Evolutionary conservation across 2,797 vertebrate genomes (phyloP), one percentile per base, ranked within the genome.

Genomic region (Loris lydekkerianus): DNA sequence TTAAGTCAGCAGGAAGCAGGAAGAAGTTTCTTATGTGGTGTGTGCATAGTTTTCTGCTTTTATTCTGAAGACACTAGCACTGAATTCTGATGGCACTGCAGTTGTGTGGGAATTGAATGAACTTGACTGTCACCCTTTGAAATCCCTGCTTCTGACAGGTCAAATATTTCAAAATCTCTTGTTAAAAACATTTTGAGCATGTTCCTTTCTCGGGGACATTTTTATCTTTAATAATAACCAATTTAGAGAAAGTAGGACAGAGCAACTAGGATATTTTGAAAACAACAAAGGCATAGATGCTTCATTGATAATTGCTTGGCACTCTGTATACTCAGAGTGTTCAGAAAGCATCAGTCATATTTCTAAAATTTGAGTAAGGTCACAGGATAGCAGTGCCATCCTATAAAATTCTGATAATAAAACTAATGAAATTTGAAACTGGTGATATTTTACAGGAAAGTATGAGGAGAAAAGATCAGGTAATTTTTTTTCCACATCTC

Each of bases 241-340:
- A 63, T 80, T 98, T 96, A 84, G 84, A 97, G 77, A 96, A 98
- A 97, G 91, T 94, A 97, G 77, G 77, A 46, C 96, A 97, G 93
- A 91, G 78, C 49, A 86, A 97, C 15, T 9, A 25, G 49, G 69
- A 1, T 95, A 81, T 88, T 97, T 94, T 89, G 92, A 81, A 98
- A 97, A 88, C 80, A 94, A 97, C 92, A 97, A 94, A 97, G 53
- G 65, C 94, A 95, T 92, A 56, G 81, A 84, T 97, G 90, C 53
- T 97, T 97, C 96, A 89, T 95, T 27, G 5, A 88, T 98, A 97
- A 98, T 98, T 97, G 93, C 46, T 89, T 96, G 92, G 56, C 89
- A 97, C 25, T 60, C 43, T 75, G 21, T 95, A 95, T 96, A 53
- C 97, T 96, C 96, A 72, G 86, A 81, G 53, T 93, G 49, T 63